Evolutionary conservation across 2,113 vertebrate species (phyloP).

Genomic region (Megaceryle maxima): DNA sequence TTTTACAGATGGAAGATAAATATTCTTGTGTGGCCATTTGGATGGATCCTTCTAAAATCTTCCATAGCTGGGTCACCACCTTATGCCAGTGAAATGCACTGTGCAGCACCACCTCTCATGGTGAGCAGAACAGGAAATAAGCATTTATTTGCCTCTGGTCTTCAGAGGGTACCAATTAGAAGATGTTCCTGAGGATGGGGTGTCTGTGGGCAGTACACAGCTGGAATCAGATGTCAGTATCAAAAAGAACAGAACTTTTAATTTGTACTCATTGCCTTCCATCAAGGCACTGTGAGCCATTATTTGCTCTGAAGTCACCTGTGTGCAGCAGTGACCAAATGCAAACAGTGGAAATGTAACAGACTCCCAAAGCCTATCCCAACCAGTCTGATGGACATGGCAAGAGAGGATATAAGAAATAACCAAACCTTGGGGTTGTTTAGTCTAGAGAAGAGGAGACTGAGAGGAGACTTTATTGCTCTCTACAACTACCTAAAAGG

Average conservation of each 20-base stretch:
- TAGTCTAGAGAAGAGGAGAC: too few relatives aligned
- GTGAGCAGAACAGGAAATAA: not conserved
- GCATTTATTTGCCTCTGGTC: too few relatives aligned
- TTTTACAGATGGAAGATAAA: not conserved
- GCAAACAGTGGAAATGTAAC: not conserved
- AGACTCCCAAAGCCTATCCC: not conserved
- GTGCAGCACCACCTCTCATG: not conserved
- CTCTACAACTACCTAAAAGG: too few relatives aligned
- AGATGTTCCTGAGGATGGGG: fast-evolving
- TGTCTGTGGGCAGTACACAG: fast-evolving
- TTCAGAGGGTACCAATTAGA: not conserved
- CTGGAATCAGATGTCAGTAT: not conserved
- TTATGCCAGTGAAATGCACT: not conserved
- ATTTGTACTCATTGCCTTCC: not conserved
- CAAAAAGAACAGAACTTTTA: fast-evolving
- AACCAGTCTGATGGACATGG: not conserved
- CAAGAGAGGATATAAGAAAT: not conserved
- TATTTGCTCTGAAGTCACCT: not conserved
- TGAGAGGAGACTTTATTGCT: too few relatives aligned
- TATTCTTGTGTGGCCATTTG: not conserved
- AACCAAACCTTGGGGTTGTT: not conserved
- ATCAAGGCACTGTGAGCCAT: not conserved
- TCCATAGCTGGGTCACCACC: fast-evolving
- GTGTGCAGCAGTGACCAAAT: not conserved
- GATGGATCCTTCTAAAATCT: not conserved